These are phyloP conservation scores for Podarcis lilfordi DNA, from an alignment of 2,797 vertebrate genomes.

Conservation along the genomic window DNA sequence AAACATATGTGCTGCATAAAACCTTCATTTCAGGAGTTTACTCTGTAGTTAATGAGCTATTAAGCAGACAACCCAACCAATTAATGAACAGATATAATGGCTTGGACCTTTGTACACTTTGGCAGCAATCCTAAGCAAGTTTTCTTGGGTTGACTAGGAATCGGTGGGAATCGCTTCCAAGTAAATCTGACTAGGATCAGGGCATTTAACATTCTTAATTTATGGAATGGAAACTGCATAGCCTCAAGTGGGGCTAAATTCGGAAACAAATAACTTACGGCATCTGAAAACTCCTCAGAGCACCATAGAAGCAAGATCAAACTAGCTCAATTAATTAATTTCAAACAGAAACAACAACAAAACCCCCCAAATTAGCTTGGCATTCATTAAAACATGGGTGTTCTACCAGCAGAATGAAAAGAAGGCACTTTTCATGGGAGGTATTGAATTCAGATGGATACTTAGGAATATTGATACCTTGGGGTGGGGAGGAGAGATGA, in stretches of 20 bases:
- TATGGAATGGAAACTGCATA: neutral
- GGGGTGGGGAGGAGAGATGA: neutral
- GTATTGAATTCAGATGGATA: neutral
- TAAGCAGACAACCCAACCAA: neutral
- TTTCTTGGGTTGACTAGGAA: neutral
- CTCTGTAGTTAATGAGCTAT: conserved; percentile 26
- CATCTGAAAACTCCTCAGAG: neutral
- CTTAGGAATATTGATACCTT: neutral
- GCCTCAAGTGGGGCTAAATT: neutral
- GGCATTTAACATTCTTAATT: neutral
- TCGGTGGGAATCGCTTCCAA: neutral
- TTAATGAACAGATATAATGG: conserved; percentile 12
- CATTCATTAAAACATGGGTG: neutral
- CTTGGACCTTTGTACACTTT: neutral
- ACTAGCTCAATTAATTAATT: neutral
- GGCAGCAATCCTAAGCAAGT: neutral
- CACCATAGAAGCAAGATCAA: neutral
- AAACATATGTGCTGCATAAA: neutral
- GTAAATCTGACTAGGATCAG: neutral
- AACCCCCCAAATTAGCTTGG: neutral
- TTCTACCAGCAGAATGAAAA: conserved; percentile 14
- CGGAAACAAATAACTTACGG: neutral
- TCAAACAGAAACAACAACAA: neutral
- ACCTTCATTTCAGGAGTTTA: fast-evolving
- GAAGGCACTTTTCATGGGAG: fast-evolving